A percentile compares a stretch with the other conserved stretches of the same genome.
phyloP scores from a whole-genome alignment of 2,888 invertebrate genomes.

The Leucoma salicis region DNA sequence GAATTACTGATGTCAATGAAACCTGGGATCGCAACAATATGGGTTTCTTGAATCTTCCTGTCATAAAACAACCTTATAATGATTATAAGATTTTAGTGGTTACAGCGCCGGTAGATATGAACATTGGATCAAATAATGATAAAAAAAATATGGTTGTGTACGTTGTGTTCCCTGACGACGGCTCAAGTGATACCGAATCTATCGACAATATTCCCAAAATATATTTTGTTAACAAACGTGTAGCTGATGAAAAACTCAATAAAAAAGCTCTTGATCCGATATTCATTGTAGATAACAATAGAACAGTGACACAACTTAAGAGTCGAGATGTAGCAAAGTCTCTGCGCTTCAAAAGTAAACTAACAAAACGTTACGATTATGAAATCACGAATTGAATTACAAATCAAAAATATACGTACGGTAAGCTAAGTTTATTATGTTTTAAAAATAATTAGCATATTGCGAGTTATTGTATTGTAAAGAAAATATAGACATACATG shows the following conservation, averaged over 20 bases:
- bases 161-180: conserved; percentile 56
- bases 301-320: conserved; percentile 64
- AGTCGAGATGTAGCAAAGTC: conserved; percentile 61
- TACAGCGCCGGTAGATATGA: conserved; percentile 56
- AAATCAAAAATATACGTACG: not conserved
- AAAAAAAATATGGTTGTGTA: conserved; percentile 51
- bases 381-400: conserved; percentile 3
- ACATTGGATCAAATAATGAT: conserved; percentile 34
- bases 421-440: no score
- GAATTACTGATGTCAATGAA: no score
- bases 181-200: conserved; percentile 19
- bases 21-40: not conserved
- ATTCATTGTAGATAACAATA: conserved; percentile 59
- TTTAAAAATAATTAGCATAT: no score
- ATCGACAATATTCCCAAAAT: conserved; percentile 50
- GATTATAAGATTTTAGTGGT: conserved; percentile 66
- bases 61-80: conserved; percentile 47
- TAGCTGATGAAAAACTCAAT: conserved; percentile 16
- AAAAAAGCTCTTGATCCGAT: conserved; percentile 41
- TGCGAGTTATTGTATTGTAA: no score
- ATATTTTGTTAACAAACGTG: conserved; percentile 55
- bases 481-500: no score
- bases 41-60: conserved; percentile 52
- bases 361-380: conserved; percentile 33
- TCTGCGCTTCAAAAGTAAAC: conserved; percentile 58